phyloP scores from a whole-genome alignment of 2,797 vertebrate species.

The Lithobates sylvaticus region DNA sequence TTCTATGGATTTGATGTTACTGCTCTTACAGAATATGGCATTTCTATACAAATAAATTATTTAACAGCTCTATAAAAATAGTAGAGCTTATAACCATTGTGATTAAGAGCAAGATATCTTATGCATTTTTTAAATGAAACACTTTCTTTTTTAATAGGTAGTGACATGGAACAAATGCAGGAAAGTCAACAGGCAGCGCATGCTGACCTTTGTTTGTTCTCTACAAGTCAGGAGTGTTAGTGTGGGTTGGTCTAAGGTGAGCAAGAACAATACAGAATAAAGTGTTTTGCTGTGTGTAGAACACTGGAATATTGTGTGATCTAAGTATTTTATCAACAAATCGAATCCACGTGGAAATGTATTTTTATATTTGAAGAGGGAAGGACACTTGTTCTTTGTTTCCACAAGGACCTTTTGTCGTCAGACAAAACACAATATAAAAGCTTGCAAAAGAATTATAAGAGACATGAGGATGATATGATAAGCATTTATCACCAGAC shows the following conservation, averaged over 20 bases:
- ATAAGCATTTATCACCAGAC: no score
- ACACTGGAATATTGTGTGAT: constrained; percentile 11
- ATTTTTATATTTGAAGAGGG: not conserved
- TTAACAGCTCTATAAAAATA: no score
- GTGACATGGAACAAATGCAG: constrained; percentile 8
- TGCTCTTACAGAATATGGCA: no score
- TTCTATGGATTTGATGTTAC: no score
- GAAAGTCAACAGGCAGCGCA: constrained; percentile 8
- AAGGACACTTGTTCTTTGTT: not conserved
- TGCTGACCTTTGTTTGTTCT: constrained; percentile 41
- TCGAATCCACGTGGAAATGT: not conserved
- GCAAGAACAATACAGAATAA: constrained; percentile 26
- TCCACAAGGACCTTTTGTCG: not conserved
- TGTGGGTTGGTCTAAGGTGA: not conserved
- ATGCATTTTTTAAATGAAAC: no score
- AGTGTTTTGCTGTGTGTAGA: constrained; percentile 5
- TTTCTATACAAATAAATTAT: no score
- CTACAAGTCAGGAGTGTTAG: constrained; percentile 23
- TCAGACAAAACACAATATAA: not conserved
- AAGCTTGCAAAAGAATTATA: not conserved
- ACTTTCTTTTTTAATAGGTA: not conserved
- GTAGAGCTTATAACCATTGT: no score
- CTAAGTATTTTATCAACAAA: constrained; percentile 17
- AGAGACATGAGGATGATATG: no score
- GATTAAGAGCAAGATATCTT: no score